Evolutionary conservation across 2,113 vertebrate genomes (phyloP), one percentile per base, ranked within the genome.

Genomic region (Rhagologus leucostigma): DNA sequence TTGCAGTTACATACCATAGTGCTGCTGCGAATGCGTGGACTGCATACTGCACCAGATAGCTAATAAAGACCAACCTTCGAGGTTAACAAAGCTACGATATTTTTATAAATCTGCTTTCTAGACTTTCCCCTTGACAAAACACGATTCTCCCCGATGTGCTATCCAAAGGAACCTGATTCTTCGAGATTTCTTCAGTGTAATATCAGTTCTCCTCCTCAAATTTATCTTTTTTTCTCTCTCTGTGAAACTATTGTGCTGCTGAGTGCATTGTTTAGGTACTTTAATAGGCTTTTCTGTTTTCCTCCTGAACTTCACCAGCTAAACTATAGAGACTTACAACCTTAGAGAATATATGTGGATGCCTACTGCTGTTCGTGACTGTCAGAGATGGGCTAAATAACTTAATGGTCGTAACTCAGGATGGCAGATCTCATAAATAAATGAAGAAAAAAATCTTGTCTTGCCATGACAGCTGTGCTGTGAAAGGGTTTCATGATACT

Each of bases 341-440:
- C 79, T 89, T 16, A 55, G 77, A 89, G 70, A 73, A 46, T 73
- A 32, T 42, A 37, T 2, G 16, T 39, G 32, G 49, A 30, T 73
- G 83, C 55, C 35, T 88, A 1, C 37, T 83, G 88, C 65, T 94
- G 42, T 90, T 88, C 0, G 2, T 90, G 83, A 86, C 87, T 74
- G 55, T 75, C 63, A 78, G 64, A 96, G 89, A 69, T 42, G 64
- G 76, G 42, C 76, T 64, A 26, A 46, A 41, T 88, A 63, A 90
- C 71, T 89, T 49, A 70, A 5, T 77, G 52, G 85, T 67, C 3
- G 0, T 96, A 89, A 93, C 92, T 95, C 79, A 89, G 68, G 50
- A 78, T 92, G 95, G 80, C 94, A 89, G 80, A 81, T 68, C 80
- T 90, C 73, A 95, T 97, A 79, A 96, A 96, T 93, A 95, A 96